Base-by-base conservation (phyloP, 2,113 vertebrate species). In the Dascyllus trimaculatus region DNA sequence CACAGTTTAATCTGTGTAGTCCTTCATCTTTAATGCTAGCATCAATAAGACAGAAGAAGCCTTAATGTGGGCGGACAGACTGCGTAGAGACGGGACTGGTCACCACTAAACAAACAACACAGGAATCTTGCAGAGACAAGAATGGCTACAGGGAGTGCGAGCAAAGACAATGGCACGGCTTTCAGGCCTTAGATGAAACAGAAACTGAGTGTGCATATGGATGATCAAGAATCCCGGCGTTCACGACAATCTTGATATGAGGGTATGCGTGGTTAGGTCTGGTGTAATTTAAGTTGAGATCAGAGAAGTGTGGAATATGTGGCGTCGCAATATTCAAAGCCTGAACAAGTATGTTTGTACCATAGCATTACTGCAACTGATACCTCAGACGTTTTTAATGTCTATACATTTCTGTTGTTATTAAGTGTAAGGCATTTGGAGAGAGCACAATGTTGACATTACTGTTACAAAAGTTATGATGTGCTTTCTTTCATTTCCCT, bases 101-200 rank as follows among this genome's bases (percentile, higher is more conserved):
- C 88, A 90, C 85, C 79, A 77, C 80, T 81, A 84, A 88, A 82
- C 82, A 88, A 90, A 93, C 84, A 89, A 73, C 53, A 60, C 60
- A 62, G 75, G 72, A 71, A 75, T 81, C 82, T 40, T 68, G 64
- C 63, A 76, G 84, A 78, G 86, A 82, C 73, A 80, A 82, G 74
- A 54, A 84, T 69, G 73, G 53, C 82, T 73, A 0, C 56, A 72
- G 60, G 74, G 69, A 53, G 54, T 52, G 59, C 71, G 73, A 90
- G 84, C 68, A 61, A 65, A 85, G 63, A 91, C 76, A 81, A 85
- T 66, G 59, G 70, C 64, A 72, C 15, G 43, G 60, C 73, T 78
- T 62, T 75, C 21, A 81, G 56, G 38, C 68, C 2, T 15, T 38
- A 70, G 56, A 86, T 85, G 38, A 85, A 80, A 73, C 43, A 64